phyloP scores from a whole-genome alignment of 2,888 invertebrate genomes.

The Cactoblastis cactorum region DNA sequence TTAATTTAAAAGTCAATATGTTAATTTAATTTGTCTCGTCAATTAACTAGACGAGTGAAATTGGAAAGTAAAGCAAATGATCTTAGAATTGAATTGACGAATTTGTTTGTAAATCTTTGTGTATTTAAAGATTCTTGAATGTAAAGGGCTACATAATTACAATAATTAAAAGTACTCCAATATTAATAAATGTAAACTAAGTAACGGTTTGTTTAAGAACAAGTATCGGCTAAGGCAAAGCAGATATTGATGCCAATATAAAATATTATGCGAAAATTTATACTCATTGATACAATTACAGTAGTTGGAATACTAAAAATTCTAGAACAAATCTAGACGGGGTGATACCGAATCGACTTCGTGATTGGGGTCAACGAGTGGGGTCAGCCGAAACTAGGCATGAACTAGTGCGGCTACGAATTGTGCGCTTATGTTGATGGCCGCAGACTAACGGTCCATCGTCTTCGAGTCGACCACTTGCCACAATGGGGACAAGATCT shows the following conservation, averaged over 20 bases:
- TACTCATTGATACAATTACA: conserved; percentile 21
- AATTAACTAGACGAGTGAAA: background rate
- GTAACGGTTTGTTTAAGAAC: background rate
- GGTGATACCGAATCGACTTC: conserved; percentile 2
- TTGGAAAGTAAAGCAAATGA: background rate
- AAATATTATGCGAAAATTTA: conserved; percentile 6
- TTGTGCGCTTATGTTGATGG: conserved; percentile 13
- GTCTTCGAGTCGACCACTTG: background rate
- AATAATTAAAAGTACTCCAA: background rate
- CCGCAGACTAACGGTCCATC: background rate
- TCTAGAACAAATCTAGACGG: conserved; percentile 26
- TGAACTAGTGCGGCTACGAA: conserved; percentile 29
- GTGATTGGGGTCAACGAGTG: conserved; percentile 28
- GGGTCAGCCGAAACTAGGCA: conserved; percentile 41
- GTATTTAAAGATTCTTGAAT: background rate
- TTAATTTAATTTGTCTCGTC: background rate
- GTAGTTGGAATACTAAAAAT: conserved; percentile 23
- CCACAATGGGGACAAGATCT: background rate
- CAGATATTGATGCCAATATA: background rate
- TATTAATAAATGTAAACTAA: background rate
- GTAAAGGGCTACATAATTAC: background rate
- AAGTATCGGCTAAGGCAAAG: background rate
- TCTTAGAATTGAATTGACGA: background rate
- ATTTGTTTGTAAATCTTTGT: background rate
- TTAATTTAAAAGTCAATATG: background rate